Base-by-base conservation (phyloP, 1,140 invertebrate genomes). In the Trichonephila clavipes region DNA sequence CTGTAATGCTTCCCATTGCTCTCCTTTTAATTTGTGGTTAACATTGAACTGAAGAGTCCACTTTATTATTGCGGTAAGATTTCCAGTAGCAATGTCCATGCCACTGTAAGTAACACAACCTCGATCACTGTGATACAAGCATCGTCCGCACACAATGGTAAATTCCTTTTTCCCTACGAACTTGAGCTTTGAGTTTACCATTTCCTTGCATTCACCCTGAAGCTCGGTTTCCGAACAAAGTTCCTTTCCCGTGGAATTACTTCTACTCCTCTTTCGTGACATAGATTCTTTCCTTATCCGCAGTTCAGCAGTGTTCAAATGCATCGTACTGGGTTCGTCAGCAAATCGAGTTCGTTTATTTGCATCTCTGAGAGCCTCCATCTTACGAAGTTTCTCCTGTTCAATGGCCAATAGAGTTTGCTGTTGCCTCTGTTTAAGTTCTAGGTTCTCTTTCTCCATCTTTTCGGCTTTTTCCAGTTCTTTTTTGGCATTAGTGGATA, bases 81-180 rank as follows among this genome's bases (percentile, higher is more conserved):
- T 97, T 1, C 97, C 97, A 24, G 96, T 97, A 40, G 96, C 96
- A 72, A 96, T 96, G 95, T 98, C 97, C 24, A 98, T 96, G 21
- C 97, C 97, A 7, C 96, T 96, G 95, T 97, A 98, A 51, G 97
- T 96, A n/a, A 97, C 96, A 88, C 97, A 97, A 10, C 97, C 97
- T 40, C 96, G 96, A 89, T 96, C 95, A 89, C 97, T 97, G 94
- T 98, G 97, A 69, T 97, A 97, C 97, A 94, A 2, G 87, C 91
- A 94, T 61, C 58, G 87, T 61, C 93, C 92, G 82, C 91, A 85
- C 14, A 90, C 59, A 72, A 94, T 51, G 72, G 61, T 83, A 51
- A 72, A 82, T 85, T 94, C 90, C 58, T 94, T 88, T 81, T 90
- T 89, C 34, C 90, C 82, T 64, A 24, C n/a, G 59, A 94, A 92